Conservation (phyloP, 2,888 invertebrate species). For the Lepidonotus clava region DNA sequence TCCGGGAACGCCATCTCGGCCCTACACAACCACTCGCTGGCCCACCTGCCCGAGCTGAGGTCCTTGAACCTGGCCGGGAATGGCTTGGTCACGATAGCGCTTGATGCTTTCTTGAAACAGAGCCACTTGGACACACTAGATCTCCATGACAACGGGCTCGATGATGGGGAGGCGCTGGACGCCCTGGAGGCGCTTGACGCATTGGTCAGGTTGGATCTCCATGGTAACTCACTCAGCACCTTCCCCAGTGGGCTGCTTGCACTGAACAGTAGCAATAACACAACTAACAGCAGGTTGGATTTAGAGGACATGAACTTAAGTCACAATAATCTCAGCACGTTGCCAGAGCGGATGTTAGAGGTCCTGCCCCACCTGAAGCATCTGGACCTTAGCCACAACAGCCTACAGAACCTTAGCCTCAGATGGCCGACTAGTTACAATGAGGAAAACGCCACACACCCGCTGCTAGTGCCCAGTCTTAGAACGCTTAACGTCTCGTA, state of each 20-base stretch:
- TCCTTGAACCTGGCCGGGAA: slow-evolving; percentile 29
- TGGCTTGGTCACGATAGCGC: neutral
- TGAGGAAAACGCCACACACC: neutral
- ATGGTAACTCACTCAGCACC: neutral
- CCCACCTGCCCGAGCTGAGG: slow-evolving; percentile 23
- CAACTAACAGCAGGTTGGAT: too few species aligned
- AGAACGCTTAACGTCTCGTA: neutral
- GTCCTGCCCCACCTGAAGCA: slow-evolving; percentile 81
- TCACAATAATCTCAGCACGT: neutral
- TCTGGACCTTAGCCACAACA: slow-evolving; percentile 64
- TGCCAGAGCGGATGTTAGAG: slow-evolving; percentile 82
- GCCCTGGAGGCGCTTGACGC: neutral
- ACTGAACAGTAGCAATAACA: neutral
- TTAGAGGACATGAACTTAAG: slow-evolving; percentile 21
- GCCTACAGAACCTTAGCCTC: neutral
- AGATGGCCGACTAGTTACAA: neutral
- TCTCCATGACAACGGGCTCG: neutral
- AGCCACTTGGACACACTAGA: neutral
- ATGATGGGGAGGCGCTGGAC: neutral
- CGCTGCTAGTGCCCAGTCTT: neutral
- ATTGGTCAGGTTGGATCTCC: neutral
- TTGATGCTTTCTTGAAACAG: neutral
- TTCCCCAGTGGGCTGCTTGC: neutral
- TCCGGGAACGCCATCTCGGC: slow-evolving; percentile 3
- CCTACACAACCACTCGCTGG: neutral